These are phyloP conservation scores for Amphipoea oculea DNA, from an alignment of 2,888 invertebrate species.

Conservation along the genomic window DNA sequence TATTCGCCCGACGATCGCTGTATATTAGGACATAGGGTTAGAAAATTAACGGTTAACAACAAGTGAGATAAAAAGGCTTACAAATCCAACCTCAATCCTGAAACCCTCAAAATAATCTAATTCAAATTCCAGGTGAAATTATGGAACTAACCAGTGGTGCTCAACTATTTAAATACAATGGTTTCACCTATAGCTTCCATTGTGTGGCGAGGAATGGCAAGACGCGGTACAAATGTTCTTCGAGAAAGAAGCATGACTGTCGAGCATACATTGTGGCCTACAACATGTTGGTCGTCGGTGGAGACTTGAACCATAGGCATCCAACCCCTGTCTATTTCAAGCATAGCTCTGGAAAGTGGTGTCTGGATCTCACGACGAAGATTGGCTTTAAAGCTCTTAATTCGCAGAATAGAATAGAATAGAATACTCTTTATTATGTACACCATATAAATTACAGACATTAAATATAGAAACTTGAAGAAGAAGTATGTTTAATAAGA, in stretches of 20 bases:
- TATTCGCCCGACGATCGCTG: neutral
- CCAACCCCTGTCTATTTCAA: slow-evolving; percentile 34
- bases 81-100: neutral
- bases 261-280: slow-evolving; percentile 41
- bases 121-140: slow-evolving; percentile 56
- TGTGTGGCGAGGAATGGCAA: slow-evolving; percentile 37
- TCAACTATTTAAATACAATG: slow-evolving; percentile 60
- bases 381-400: slow-evolving; percentile 2
- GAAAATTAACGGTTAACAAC: neutral
- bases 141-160: slow-evolving; percentile 60
- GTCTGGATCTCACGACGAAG: slow-evolving; percentile 24
- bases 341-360: slow-evolving; percentile 40
- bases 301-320: slow-evolving; percentile 47
- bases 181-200: slow-evolving; percentile 65
- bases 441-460: too few species aligned
- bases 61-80: neutral
- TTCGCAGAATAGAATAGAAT: neutral
- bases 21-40: neutral
- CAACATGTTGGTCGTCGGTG: slow-evolving; percentile 39
- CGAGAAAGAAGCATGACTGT: slow-evolving; percentile 54
- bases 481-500: too few species aligned
- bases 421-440: too few species aligned
- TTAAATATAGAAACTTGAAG: too few species aligned
- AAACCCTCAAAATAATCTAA: slow-evolving; percentile 9
- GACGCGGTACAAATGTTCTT: slow-evolving; percentile 60